phyloP scores from a whole-genome alignment of 2,888 invertebrate genomes.

The Sinotaia quadrata region DNA sequence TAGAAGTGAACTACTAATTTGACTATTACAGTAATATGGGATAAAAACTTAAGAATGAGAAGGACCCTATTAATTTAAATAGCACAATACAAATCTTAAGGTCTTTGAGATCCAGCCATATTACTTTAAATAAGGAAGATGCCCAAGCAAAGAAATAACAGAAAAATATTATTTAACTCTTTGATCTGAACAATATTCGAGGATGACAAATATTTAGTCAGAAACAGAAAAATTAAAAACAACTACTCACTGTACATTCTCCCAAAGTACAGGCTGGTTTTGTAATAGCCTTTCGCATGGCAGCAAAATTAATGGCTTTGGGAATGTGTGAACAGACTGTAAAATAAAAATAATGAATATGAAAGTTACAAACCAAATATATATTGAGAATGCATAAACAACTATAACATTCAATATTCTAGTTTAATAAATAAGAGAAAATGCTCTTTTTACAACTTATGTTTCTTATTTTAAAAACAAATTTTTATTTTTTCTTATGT shows the following conservation, averaged over 20 bases:
- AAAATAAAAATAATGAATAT: constrained; percentile 23
- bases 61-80: too few species aligned
- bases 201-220: too few species aligned
- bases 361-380: too few species aligned
- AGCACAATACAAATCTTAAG: too few species aligned
- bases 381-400: background rate
- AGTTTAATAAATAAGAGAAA: background rate
- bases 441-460: background rate
- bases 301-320: constrained; percentile 63
- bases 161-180: too few species aligned
- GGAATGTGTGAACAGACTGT: constrained; percentile 62
- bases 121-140: too few species aligned
- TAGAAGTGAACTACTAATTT: too few species aligned
- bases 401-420: background rate
- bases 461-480: background rate
- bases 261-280: constrained; percentile 54
- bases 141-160: too few species aligned
- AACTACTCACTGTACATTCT: constrained; percentile 61
- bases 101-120: too few species aligned
- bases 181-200: too few species aligned
- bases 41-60: too few species aligned
- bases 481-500: background rate
- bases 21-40: too few species aligned
- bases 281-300: constrained; percentile 60
- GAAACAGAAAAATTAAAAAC: background rate